Base-by-base conservation (phyloP, 2,113 vertebrate genomes). In the Hystrix cristata region DNA sequence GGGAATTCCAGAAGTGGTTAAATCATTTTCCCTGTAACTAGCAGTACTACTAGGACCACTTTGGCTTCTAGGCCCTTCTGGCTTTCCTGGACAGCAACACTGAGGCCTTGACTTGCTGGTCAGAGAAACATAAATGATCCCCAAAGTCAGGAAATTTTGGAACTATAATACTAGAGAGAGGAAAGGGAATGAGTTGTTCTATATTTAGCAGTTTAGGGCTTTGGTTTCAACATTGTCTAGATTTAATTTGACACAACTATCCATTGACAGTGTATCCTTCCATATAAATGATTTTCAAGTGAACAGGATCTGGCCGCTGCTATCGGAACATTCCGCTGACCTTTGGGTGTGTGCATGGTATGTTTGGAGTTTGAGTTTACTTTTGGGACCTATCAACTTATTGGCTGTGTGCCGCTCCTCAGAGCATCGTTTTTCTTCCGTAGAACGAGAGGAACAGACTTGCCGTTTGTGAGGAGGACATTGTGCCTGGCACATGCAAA, bases 221-320 rank as follows among this genome's bases (percentile, higher is more conserved):
- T 69, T 94, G 62, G 21, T 76, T 97, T 81, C 57, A 67, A 46
- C 59, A 91, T 76, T 19, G 10, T 96, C 8, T 5, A 69, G 0
- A 1, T 83, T 97, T 95, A 95, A 96, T 97, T 53, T 82, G 91
- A 91, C 43, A 94, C 13, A 43, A 89, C 95, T 93, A 55, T 69
- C 89, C 91, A 91, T 96, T 19, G 95, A 82, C 25, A 76, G 34
- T 76, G 91, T 89, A 62, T 71, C 29, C 80, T 59, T 96, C 51
- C 96, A 90, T 93, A 29, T 1, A 62, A 96, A 65, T 80, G 21
- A 90, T 97, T 97, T 98, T 87, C 80, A 91, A 34, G n/a, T 83
- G 15, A 95, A 94, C 72, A 87, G 91, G 92, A 76, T 53, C 43
- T 82, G 59, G 59, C 21, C 80, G 27, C 64, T 67, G 23, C 57